A percentile compares a stretch with the other conserved stretches of the same genome.
Evolutionary conservation across 2,888 invertebrate genomes (phyloP).

Genomic region (Rhingia rostrata): DNA sequence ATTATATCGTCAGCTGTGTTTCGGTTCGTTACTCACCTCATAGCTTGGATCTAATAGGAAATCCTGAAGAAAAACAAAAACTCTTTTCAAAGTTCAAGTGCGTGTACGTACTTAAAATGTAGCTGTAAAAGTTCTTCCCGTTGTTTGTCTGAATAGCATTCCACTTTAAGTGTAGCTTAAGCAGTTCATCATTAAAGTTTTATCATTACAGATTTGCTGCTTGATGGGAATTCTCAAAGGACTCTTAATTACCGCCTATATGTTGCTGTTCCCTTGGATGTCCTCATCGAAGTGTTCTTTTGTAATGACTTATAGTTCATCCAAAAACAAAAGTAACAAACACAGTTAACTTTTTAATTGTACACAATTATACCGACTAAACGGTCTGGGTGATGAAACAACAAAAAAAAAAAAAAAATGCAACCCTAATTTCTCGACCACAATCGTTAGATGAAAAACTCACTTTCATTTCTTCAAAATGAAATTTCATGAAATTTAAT

Average conservation of each 20-base stretch:
- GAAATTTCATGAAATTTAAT: slow-evolving; percentile 65
- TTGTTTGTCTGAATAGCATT: not conserved
- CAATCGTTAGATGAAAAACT: slow-evolving; percentile 46
- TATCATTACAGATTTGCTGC: not conserved
- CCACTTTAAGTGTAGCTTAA: slow-evolving; percentile 13
- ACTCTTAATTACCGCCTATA: slow-evolving; percentile 46
- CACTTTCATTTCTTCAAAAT: slow-evolving; percentile 51
- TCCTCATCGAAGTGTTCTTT: slow-evolving; percentile 19
- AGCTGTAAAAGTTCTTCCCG: slow-evolving; percentile 27
- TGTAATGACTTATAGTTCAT: slow-evolving; percentile 28
- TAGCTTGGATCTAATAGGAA: slow-evolving; percentile 1
- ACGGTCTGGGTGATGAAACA: not conserved
- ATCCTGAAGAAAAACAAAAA: slow-evolving; percentile 16
- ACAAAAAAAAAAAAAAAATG: slow-evolving; percentile 24
- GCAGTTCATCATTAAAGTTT: slow-evolving; percentile 45
- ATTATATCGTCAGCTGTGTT: slow-evolving; percentile 42
- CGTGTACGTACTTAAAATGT: not conserved
- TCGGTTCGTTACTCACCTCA: slow-evolving; percentile 7
- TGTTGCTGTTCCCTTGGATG: slow-evolving; percentile 21
- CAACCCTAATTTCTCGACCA: slow-evolving; percentile 49
- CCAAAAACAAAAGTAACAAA: slow-evolving; percentile 4
- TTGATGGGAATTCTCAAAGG: slow-evolving; percentile 26
- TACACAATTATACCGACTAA: slow-evolving; percentile 55
- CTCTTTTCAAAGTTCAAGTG: slow-evolving; percentile 33
- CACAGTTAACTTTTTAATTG: slow-evolving; percentile 61